phyloP scores from a whole-genome alignment of 1,140 invertebrate genomes.

The Aphaenogaster floridana region DNA sequence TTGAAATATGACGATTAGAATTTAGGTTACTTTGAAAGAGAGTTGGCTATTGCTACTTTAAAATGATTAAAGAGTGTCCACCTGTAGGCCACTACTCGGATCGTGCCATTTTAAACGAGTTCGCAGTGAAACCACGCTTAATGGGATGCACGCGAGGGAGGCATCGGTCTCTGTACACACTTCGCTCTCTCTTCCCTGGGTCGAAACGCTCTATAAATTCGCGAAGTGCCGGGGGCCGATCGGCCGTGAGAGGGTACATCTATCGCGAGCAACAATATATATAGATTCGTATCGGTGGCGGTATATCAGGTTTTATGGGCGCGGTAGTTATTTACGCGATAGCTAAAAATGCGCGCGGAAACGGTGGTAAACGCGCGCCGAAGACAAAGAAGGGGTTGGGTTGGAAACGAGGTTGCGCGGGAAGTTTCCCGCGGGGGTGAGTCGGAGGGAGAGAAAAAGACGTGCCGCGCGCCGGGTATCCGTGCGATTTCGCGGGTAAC shows the following conservation, averaged over 20 bases:
- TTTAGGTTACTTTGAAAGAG: not conserved
- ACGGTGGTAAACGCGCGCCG: slow-evolving; percentile 79
- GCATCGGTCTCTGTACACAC: slow-evolving; percentile 29
- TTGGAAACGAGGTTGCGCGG: slow-evolving; percentile 21
- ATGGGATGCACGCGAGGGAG: slow-evolving; percentile 47
- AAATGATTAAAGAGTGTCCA: slow-evolving; percentile 3
- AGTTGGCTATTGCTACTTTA: not conserved
- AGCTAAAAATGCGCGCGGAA: slow-evolving; percentile 82
- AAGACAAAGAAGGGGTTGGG: slow-evolving; percentile 48
- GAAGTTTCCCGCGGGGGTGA: not conserved
- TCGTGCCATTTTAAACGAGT: not conserved
- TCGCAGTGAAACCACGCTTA: slow-evolving; percentile 38
- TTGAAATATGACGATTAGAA: not conserved
- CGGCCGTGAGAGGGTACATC: slow-evolving; percentile 70
- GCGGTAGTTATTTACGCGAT: slow-evolving; percentile 83
- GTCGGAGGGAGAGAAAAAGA: slow-evolving; percentile 16
- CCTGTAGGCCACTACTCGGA: not conserved
- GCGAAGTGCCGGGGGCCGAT: slow-evolving; percentile 58
- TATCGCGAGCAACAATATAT: slow-evolving; percentile 79
- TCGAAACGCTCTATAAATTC: slow-evolving; percentile 73
- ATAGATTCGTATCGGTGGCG: slow-evolving; percentile 81
- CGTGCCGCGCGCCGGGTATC: slow-evolving; percentile 63
- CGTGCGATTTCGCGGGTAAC: slow-evolving; percentile 82
- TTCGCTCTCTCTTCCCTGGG: slow-evolving; percentile 35
- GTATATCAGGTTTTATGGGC: slow-evolving; percentile 84